phyloP scores from a whole-genome alignment of 2,888 invertebrate species.

The Alentia gelatinosa region DNA sequence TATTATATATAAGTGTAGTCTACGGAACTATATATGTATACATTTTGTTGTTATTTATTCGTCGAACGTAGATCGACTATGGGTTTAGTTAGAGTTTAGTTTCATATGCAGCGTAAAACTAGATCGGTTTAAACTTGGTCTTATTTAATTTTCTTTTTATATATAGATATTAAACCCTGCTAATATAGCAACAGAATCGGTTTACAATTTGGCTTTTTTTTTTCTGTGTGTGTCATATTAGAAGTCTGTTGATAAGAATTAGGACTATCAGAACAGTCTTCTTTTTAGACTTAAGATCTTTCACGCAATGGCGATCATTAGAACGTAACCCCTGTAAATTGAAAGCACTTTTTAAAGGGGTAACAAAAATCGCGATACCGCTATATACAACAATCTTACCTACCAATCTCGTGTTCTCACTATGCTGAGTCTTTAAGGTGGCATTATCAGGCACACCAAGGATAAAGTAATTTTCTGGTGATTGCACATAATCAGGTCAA shows the following conservation, averaged over 20 bases:
- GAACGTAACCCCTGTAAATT: neutral
- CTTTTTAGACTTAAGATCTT: neutral
- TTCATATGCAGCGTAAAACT: too few species aligned
- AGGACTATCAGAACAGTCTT: neutral
- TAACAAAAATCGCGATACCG: neutral
- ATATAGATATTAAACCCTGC: too few species aligned
- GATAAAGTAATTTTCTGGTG: neutral
- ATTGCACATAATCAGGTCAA: neutral
- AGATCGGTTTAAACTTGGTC: too few species aligned
- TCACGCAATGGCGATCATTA: neutral
- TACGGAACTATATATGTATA: constrained; percentile 1
- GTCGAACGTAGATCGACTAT: neutral
- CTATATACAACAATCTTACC: neutral
- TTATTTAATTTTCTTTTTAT: too few species aligned
- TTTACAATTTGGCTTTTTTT: neutral
- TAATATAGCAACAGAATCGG: neutral
- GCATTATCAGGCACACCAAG: neutral
- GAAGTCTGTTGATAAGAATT: neutral
- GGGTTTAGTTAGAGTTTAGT: constrained; percentile 31
- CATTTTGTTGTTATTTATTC: constrained; percentile 38
- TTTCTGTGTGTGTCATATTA: neutral
- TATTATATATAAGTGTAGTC: neutral
- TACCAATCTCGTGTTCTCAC: too few species aligned
- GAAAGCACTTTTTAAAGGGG: neutral
- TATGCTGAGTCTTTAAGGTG: too few species aligned